phyloP scores from a whole-genome alignment of 2,113 vertebrate species.

The Rhinoptilus africanus region DNA sequence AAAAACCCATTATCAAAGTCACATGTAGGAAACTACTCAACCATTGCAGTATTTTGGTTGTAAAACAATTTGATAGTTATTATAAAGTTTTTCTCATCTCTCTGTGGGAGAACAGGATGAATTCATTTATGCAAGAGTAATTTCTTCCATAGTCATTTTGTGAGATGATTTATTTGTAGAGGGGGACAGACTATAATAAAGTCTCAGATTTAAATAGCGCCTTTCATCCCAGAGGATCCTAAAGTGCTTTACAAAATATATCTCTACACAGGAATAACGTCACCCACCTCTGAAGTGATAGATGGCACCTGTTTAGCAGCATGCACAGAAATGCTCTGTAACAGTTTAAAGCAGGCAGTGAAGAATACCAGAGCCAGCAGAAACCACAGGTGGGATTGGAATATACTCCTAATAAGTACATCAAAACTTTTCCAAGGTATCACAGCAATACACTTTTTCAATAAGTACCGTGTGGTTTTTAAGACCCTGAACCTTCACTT shows the following conservation, averaged over 20 bases:
- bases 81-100: conserved; percentile 48
- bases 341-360: background rate
- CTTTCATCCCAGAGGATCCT: conserved; percentile 41
- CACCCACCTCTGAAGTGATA: background rate
- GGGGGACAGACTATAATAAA: conserved; percentile 48
- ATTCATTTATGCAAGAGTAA: conserved; percentile 57
- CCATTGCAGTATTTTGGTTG: conserved; percentile 49
- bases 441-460: background rate
- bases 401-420: background rate
- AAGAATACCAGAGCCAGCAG: background rate
- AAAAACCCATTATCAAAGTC: conserved; percentile 67
- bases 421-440: background rate
- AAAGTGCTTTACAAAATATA: background rate
- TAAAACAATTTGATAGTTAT: conserved; percentile 67
- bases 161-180: conserved; percentile 53
- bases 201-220: conserved; percentile 9
- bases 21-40: conserved; percentile 37
- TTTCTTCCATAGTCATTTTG: conserved; percentile 44
- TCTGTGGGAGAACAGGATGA: conserved; percentile 32
- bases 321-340: background rate
- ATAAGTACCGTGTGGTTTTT: background rate
- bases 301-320: conserved; percentile 11
- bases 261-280: background rate
- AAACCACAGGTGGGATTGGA: background rate
- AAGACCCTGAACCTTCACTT: background rate